Percentiles rank a stretch among this genome's conserved stretches.
phyloP scores from a whole-genome alignment of 1,140 invertebrate genomes.

The Liolophura sinensis region DNA sequence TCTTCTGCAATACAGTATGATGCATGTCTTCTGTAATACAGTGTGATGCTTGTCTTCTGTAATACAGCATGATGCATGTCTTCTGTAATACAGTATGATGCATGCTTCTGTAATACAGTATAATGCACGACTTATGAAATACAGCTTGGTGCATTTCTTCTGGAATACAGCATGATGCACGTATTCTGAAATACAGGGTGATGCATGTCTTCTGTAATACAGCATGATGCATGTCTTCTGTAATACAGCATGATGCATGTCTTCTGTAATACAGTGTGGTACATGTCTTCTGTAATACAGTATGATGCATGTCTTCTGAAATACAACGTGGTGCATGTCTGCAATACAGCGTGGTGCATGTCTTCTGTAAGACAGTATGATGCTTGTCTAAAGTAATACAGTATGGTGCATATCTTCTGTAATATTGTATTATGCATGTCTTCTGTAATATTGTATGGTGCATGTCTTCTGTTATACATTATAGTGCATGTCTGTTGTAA shows the following conservation, averaged over 20 bases:
- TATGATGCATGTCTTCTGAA: not conserved
- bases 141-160: not conserved
- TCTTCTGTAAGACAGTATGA: not conserved
- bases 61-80: no score
- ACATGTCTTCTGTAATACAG: not conserved
- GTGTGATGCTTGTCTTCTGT: not conserved
- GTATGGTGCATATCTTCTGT: not conserved
- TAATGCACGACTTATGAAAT: not conserved
- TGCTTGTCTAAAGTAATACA: not conserved
- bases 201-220: not conserved
- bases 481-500: not conserved
- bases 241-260: not conserved
- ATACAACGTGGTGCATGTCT: not conserved
- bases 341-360: not conserved
- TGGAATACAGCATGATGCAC: not conserved
- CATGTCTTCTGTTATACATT: not conserved
- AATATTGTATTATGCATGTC: not conserved
- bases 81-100: slow-evolving; percentile 8
- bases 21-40: not conserved
- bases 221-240: not conserved
- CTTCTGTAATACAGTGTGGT: not conserved
- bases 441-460: not conserved
- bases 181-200: not conserved
- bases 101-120: no score
- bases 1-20: not conserved